Evolutionary conservation across 2,797 vertebrate genomes (phyloP).

Genomic region (Neopelma chrysocephalum): DNA sequence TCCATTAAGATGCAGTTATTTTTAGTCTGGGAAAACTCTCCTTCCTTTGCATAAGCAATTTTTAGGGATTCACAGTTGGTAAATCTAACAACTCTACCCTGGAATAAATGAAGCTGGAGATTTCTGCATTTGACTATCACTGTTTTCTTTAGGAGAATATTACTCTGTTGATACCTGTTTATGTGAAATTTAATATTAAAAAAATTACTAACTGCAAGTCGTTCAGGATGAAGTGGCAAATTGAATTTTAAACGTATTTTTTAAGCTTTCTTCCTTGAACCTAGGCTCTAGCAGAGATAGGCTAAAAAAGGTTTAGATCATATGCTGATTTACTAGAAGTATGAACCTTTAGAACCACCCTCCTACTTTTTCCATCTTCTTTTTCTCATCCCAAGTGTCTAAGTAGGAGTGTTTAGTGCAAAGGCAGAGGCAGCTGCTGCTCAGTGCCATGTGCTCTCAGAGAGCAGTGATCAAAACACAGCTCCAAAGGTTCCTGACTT

Average conservation of each 20-base stretch:
- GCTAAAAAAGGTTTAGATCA: background rate
- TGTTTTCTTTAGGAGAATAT: background rate
- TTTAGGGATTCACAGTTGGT: background rate
- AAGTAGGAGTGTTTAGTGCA: background rate
- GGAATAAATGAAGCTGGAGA: background rate
- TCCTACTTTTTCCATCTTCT: background rate
- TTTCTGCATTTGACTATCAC: fast-evolving
- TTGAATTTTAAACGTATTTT: background rate
- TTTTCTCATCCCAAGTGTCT: background rate
- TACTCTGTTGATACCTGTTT: background rate
- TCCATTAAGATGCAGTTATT: background rate
- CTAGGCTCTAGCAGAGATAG: background rate
- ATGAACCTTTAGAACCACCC: background rate
- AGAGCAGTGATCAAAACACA: background rate
- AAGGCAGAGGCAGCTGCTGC: background rate
- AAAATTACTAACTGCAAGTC: background rate
- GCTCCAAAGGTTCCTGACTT: background rate
- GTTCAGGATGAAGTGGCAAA: background rate
- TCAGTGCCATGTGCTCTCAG: background rate
- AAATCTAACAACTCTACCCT: background rate
- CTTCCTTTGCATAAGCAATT: background rate
- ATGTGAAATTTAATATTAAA: background rate
- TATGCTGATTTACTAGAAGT: background rate
- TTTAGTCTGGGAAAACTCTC: background rate
- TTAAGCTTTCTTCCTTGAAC: background rate